Conservation (phyloP, 2,797 vertebrate species). For the Propithecus perrieri region DNA sequence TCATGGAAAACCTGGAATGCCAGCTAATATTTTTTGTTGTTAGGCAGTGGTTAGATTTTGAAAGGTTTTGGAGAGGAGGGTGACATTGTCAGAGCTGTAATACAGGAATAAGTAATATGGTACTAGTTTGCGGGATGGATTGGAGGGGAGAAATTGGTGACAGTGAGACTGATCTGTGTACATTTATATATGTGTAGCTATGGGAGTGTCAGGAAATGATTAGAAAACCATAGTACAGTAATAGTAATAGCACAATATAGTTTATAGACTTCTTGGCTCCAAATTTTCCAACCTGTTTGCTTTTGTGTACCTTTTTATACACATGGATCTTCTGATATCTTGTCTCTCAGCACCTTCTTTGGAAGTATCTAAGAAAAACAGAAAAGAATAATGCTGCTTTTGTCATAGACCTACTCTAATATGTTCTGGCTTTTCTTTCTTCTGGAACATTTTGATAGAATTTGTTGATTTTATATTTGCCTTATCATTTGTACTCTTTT, state of each 20-base stretch:
- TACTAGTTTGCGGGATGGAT: background rate
- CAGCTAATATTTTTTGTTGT: background rate
- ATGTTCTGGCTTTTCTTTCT: constrained; percentile 27
- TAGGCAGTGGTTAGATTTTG: background rate
- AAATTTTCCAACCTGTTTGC: background rate
- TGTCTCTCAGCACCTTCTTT: background rate
- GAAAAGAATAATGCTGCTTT: background rate
- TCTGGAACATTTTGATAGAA: constrained; percentile 20
- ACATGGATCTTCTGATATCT: background rate
- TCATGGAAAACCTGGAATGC: background rate
- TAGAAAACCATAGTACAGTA: background rate
- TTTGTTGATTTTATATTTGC: constrained; percentile 19
- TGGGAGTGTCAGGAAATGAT: background rate
- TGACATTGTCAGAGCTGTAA: background rate
- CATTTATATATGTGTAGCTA: background rate
- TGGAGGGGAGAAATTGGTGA: background rate
- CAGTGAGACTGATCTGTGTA: background rate
- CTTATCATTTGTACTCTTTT: background rate
- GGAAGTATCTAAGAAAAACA: constrained; percentile 3
- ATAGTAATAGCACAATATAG: background rate
- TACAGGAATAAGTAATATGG: background rate
- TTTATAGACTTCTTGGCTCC: constrained; percentile 16
- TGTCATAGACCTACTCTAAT: background rate
- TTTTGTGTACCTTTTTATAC: constrained; percentile 38
- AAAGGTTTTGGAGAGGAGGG: background rate